A percentile compares a stretch with the other conserved stretches of the same genome.
Evolutionary conservation across 23 tunicate genomes (phyloP).

Genomic region (Diplosoma virens): DNA sequence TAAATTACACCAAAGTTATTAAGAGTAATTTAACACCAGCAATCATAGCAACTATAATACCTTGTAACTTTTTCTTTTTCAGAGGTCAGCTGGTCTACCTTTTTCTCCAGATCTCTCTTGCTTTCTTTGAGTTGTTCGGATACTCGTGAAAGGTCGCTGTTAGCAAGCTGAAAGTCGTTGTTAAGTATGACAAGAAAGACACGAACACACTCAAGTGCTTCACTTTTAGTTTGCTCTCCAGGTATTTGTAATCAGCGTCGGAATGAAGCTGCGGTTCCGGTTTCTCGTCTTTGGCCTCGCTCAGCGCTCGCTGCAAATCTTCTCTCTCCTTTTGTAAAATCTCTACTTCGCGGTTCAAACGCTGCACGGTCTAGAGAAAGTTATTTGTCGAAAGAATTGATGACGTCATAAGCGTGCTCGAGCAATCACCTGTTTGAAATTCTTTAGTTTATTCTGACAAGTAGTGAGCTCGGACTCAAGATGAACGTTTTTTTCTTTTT

Average conservation of each 20-base stretch:
- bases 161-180: constrained; percentile 62
- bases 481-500: constrained; percentile 53
- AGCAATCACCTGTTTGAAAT: constrained; percentile 54
- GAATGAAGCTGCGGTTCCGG: constrained; percentile 65
- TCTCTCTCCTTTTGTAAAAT: constrained; percentile 51
- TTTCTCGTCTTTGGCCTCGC: constrained; percentile 41
- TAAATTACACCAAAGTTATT: too few species aligned
- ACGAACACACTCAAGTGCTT: too few species aligned
- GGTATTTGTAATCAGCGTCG: constrained; percentile 76
- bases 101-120: constrained; percentile 63
- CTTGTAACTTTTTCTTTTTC: constrained; percentile 72
- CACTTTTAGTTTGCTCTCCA: constrained; percentile 57
- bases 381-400: not conserved
- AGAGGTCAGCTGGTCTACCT: constrained; percentile 39
- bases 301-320: constrained; percentile 50
- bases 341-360: constrained; percentile 60
- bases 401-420: not conserved
- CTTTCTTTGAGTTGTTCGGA: constrained; percentile 58
- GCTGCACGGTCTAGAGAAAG: constrained; percentile 49
- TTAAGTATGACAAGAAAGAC: too few species aligned
- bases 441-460: constrained; percentile 68
- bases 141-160: constrained; percentile 36
- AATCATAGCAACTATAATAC: too few species aligned
- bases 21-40: too few species aligned
- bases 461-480: constrained; percentile 52